These are phyloP conservation scores for Odontamblyopus rebecca DNA, from an alignment of 2,797 vertebrate genomes.

Conservation along the genomic window DNA sequence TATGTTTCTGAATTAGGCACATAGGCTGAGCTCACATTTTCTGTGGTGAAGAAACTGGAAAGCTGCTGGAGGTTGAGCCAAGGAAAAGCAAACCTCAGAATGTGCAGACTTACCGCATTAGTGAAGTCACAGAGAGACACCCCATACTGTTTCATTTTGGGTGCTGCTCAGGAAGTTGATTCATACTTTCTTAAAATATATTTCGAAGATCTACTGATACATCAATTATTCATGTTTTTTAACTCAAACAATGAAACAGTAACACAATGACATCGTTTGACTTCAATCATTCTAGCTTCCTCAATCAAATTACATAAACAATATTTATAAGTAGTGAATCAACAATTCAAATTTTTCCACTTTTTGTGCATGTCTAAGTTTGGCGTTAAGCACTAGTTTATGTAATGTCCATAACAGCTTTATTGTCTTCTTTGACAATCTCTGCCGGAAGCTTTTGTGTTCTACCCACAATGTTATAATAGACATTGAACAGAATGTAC, in stretches of 20 bases:
- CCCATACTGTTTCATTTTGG: conserved; percentile 30
- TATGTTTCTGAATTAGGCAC: conserved; percentile 27
- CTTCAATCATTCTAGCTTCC: neutral
- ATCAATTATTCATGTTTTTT: neutral
- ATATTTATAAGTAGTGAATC: neutral
- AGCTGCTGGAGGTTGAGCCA: conserved; percentile 48
- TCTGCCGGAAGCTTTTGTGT: conserved; percentile 6
- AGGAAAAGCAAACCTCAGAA: conserved; percentile 65
- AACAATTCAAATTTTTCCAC: neutral
- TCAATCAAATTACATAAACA: neutral
- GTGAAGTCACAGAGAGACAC: conserved; percentile 50
- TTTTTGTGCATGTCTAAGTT: neutral
- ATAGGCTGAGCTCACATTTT: conserved; percentile 62
- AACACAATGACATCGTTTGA: conserved; percentile 19
- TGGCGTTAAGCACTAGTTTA: neutral
- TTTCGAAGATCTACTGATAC: conserved; percentile 22
- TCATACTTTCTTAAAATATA: conserved; percentile 24
- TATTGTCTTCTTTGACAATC: conserved; percentile 20
- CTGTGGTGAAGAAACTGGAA: conserved; percentile 54
- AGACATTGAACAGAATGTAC: neutral
- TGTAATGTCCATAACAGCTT: conserved; percentile 17
- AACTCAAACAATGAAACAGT: conserved; percentile 28
- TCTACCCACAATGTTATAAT: conserved; percentile 1
- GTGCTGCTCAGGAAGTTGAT: conserved; percentile 9
- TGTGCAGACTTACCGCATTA: conserved; percentile 55